Evolutionary conservation across 2,113 vertebrate species (phyloP), one percentile per base, ranked within the genome.

Genomic region (Sylvia atricapilla): DNA sequence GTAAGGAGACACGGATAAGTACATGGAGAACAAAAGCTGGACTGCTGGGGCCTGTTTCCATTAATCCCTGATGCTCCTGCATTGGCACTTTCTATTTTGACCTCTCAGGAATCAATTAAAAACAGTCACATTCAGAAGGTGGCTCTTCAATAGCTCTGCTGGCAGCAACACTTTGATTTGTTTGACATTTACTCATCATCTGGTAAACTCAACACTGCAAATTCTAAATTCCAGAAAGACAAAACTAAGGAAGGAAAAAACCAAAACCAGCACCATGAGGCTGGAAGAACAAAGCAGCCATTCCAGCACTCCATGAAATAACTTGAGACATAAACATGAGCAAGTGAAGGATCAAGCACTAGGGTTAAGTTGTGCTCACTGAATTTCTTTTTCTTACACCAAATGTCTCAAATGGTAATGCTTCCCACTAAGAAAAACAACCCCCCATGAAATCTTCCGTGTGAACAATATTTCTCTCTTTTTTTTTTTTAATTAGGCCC

Each of bases 141-240:
- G 39, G 68, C 69, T 67, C 67, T 94, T 91, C 68, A 44, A 63
- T 59, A 80, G 80, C 92, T 96, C 96, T 95, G 94, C 44, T 94
- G 89, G 86, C 69, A 92, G 75, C 39, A 53, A 15, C 74, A 17
- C 87, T 77, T 87, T 30, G 77, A 86, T 95, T 89, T 94, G 79
- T 92, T 93, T 97, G 96, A 95, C 92, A 97, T 95, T 97, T 95
- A 91, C 92, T 81, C 64, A 95, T 96, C 81, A 47, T 52, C 47
- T 81, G 73, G 76, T 79, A 59, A 76, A 23, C 77, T 53, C 35
- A 91, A 85, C 4, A 39, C 52, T 81, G 73, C 75, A 77, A 94
- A 89, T 90, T 93, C 75, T 55, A 82, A 59, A 56, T 43, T 82
- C 86, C 68, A 85, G 70, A 75, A 63, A 46, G 92, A 92, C 92